Base-by-base conservation (phyloP, 2,113 vertebrate genomes). In the Ammodytes marinus region DNA sequence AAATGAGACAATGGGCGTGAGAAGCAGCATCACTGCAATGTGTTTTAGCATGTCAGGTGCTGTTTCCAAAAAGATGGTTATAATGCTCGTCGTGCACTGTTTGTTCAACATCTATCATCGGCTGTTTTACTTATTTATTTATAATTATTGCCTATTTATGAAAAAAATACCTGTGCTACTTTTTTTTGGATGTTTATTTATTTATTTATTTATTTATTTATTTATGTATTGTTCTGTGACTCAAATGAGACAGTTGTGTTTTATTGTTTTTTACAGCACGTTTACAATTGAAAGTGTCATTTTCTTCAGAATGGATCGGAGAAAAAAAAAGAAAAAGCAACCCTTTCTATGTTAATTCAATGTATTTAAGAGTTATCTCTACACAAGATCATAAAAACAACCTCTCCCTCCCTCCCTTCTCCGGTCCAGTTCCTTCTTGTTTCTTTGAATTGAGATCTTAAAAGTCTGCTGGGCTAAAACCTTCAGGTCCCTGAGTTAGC, bases 1-100 rank as follows among this genome's bases (percentile, higher is more conserved):
- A 89, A 92, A 93, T 93, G 86, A 92, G 90, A 85, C 35, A 68
- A 75, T 52, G n/a, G 61, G 47, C 45, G 67, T 77, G 80, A 87
- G 86, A 89, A 67, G 67, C 81, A 61, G 74, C 27, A 80, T 67
- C 40, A 0, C 45, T 11, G 50, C 47, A 19, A 58, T 13, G 65
- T 58, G 83, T 70, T 73, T 67, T 17, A 74, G 49, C 75, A 55
- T 78, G 88, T 88, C 89, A 91, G 84, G 49, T 90, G 89, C 70
- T 77, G 69, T 55, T 70, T 69, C 77, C 67, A 81, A 47, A 60
- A 47, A 60, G 43, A 75, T 4, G 65, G 76, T 67, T 52, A 5
- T 4, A 8, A 15, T 69, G 52, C 45, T 53, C 1, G 35, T 43
- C 58, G 74, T 60, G 7, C 6, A 27, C 39, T 58, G 43, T 53